phyloP scores from a whole-genome alignment of 2,797 vertebrate species.

The Hipposideros larvatus region DNA sequence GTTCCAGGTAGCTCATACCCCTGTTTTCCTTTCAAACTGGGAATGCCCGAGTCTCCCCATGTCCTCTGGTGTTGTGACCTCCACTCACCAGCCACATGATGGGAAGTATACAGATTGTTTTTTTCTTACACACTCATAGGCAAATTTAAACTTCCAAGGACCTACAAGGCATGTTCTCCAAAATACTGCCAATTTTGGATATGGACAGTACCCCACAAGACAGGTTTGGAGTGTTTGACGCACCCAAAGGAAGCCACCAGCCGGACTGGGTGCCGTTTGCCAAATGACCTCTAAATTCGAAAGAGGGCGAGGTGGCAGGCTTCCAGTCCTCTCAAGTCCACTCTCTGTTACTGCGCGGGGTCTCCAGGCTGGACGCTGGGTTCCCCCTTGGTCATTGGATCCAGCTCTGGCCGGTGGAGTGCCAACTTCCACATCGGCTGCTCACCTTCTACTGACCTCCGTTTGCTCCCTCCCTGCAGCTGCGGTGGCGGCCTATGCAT shows the following conservation, averaged over 20 bases:
- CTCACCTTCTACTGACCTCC: too few relatives aligned
- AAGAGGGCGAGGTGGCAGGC: background rate
- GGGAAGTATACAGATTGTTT: fast-evolving
- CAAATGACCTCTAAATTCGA: background rate
- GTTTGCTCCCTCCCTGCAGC: too few relatives aligned
- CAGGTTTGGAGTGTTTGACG: too few relatives aligned
- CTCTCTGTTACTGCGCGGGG: background rate
- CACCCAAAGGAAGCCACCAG: background rate
- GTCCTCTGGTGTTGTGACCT: background rate
- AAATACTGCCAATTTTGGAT: background rate
- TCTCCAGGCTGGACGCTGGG: fast-evolving
- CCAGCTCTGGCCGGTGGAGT: background rate
- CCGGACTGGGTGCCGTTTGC: background rate
- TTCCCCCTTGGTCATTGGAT: background rate
- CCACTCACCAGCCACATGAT: background rate
- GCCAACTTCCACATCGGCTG: background rate
- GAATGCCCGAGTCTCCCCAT: background rate
- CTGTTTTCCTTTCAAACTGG: background rate
- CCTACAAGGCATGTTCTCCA: background rate
- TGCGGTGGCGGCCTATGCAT: too few relatives aligned
- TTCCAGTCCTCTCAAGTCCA: background rate
- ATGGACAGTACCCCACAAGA: too few relatives aligned
- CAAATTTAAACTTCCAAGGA: background rate
- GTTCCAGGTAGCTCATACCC: fast-evolving
- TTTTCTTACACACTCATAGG: background rate